Conservation (phyloP, 2,113 vertebrate species). For the Cinclus cinclus region DNA sequence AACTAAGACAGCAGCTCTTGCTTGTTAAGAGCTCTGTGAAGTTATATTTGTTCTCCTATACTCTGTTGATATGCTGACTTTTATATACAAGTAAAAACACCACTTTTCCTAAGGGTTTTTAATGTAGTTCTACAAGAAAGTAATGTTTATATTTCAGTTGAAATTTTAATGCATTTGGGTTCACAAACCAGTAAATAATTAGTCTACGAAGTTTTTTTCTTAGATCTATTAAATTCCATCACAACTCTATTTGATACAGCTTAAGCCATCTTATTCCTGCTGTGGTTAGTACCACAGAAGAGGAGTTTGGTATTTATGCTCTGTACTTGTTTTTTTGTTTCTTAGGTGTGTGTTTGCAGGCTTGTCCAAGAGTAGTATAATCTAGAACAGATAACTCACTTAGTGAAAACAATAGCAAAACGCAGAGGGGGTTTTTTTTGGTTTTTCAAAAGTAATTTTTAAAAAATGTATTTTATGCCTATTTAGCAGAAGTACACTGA, state of each 20-base stretch:
- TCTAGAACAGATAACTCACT: background rate
- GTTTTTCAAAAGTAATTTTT: background rate
- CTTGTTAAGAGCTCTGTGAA: background rate
- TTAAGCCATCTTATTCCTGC: background rate
- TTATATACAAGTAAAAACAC: background rate
- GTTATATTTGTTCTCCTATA: background rate
- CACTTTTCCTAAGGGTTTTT: background rate
- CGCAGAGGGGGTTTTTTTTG: background rate
- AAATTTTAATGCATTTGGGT: background rate
- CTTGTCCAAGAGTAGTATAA: background rate
- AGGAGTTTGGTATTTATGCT: background rate
- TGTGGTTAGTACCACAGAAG: background rate
- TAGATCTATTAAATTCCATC: background rate
- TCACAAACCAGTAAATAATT: background rate
- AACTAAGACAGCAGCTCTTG: background rate
- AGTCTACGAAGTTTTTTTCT: background rate
- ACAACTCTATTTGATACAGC: background rate
- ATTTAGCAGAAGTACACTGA: background rate
- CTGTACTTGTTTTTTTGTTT: background rate
- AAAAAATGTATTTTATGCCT: background rate
- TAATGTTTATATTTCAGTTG: background rate
- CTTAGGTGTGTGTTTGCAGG: background rate
- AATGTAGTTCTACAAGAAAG: background rate
- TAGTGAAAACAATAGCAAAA: background rate
- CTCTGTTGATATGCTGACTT: background rate